Conservation (phyloP, 2,888 invertebrate species). For the Melolontha melolontha region DNA sequence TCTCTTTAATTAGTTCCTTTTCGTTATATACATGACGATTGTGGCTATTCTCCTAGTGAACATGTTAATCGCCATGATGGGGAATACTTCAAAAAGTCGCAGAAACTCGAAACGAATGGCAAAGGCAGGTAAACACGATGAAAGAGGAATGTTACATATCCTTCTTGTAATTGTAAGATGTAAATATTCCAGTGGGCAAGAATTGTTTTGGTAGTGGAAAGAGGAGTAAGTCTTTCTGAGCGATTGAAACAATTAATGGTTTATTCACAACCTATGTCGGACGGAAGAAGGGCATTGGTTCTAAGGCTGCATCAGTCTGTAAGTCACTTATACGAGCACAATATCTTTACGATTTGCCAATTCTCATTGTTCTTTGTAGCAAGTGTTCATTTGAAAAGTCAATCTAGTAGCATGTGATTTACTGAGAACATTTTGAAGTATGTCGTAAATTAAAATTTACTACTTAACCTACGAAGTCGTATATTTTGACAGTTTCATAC, state of each 20-base stretch:
- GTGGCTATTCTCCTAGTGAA: constrained; percentile 95
- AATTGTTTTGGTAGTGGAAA: constrained; percentile 95
- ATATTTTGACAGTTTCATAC: too few relatives aligned
- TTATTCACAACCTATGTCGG: constrained; percentile 96
- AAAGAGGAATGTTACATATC: neutral
- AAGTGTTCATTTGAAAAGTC: too few relatives aligned
- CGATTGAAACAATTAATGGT: constrained; percentile 86
- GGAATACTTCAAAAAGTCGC: constrained; percentile 97
- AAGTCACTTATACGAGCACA: constrained; percentile 57
- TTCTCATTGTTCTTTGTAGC: too few relatives aligned
- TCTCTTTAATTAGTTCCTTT: constrained; percentile 75
- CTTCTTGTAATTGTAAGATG: too few relatives aligned
- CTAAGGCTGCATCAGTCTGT: constrained; percentile 91
- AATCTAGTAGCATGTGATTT: too few relatives aligned
- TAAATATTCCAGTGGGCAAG: constrained; percentile 85
- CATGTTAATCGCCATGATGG: constrained; percentile 99
- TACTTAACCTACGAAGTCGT: too few relatives aligned
- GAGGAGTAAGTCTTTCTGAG: constrained; percentile 93
- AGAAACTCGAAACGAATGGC: constrained; percentile 98
- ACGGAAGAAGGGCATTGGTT: constrained; percentile 86
- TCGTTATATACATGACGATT: constrained; percentile 97
- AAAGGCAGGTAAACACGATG: constrained; percentile 76
- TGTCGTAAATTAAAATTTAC: too few relatives aligned
- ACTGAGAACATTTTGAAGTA: too few relatives aligned
- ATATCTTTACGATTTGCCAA: too few relatives aligned